Base-by-base conservation (phyloP, 2,797 vertebrate genomes). In the Prionace glauca region DNA sequence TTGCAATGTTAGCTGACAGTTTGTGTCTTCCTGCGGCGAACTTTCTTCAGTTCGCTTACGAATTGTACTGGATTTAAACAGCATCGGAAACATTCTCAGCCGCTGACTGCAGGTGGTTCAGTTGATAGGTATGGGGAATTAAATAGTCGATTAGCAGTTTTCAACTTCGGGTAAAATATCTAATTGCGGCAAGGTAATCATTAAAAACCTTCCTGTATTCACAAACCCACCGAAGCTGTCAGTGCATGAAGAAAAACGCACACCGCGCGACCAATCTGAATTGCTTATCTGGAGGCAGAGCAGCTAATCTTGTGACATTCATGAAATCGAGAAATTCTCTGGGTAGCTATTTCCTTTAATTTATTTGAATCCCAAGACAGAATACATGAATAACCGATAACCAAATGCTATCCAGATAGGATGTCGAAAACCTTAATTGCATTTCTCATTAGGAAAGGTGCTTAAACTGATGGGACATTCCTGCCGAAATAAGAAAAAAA, bases 321-420 rank as follows among this genome's bases (percentile, higher is more conserved):
- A 95, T 50, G 93, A 95, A 95, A 95, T 95, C 41, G 93, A 74
- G 69, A 74, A 95, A 95, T 95, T 94, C 93, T 95, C 69, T 77
- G 26, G 93, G 93, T 95, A 74, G 71, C 93, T 95, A 77, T 95
- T 95, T 74, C 71, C 93, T 95, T 95, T 95, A 74, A 95, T 95
- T 95, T 95, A 95, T 95, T 95, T 95, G 69, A 95, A 77, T 95
- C 93, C 69, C 93, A 95, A 77, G 93, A 95, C 93, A 95, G 93
- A 95, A 95, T 95, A 95, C 93, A 95, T 95, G 93, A 95, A 95
- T 95, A 95, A 95, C 69, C 93, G 93, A 95, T 95, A 95, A 77
- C 93, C 41, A 95, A 95, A 95, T 94, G 93, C 93, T 94, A 94
- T 95, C 65, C 79, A 95, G 88, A 95, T 72, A 91, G 81, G 45